phyloP scores from a whole-genome alignment of 2,797 vertebrate genomes.

The Propithecus deckenii region DNA sequence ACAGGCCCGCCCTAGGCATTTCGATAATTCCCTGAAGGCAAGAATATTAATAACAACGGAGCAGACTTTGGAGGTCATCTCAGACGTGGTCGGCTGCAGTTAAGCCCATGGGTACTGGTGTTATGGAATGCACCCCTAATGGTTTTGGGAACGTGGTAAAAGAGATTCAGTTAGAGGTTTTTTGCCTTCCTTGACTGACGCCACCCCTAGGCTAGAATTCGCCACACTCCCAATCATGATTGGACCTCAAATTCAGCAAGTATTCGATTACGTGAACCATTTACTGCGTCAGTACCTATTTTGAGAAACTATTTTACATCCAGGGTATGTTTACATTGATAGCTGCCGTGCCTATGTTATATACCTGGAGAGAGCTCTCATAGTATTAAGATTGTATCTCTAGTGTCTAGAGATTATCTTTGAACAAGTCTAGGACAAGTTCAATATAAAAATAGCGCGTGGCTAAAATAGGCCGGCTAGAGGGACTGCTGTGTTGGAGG shows the following conservation, averaged over 20 bases:
- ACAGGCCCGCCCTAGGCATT: slow-evolving; percentile 70
- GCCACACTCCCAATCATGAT: slow-evolving; percentile 17
- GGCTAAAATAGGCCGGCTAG: not conserved
- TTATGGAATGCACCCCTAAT: slow-evolving; percentile 73
- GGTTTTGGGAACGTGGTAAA: slow-evolving; percentile 64
- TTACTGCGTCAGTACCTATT: not conserved
- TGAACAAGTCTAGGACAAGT: not conserved
- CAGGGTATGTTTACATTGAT: not conserved
- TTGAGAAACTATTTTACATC: not conserved
- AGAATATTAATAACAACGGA: slow-evolving; percentile 79
- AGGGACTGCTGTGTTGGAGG: not conserved
- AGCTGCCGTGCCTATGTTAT: not conserved
- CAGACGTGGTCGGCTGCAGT: slow-evolving; percentile 74
- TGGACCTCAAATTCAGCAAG: not conserved
- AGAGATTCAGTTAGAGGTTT: slow-evolving; percentile 77
- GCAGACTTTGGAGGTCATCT: slow-evolving; percentile 71
- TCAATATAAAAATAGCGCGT: not conserved
- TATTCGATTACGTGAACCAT: not conserved
- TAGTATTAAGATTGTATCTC: not conserved
- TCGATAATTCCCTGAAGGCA: slow-evolving; percentile 75
- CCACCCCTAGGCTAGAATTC: slow-evolving; percentile 27
- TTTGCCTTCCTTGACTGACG: slow-evolving; percentile 53
- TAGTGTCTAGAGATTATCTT: not conserved
- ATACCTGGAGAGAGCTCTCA: not conserved
- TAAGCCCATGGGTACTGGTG: slow-evolving; percentile 72